A percentile compares a stretch with the other conserved stretches of the same genome.
These are phyloP conservation scores for Apis laboriosa DNA, from an alignment of 1,140 invertebrate species.

Conservation along the genomic window DNA sequence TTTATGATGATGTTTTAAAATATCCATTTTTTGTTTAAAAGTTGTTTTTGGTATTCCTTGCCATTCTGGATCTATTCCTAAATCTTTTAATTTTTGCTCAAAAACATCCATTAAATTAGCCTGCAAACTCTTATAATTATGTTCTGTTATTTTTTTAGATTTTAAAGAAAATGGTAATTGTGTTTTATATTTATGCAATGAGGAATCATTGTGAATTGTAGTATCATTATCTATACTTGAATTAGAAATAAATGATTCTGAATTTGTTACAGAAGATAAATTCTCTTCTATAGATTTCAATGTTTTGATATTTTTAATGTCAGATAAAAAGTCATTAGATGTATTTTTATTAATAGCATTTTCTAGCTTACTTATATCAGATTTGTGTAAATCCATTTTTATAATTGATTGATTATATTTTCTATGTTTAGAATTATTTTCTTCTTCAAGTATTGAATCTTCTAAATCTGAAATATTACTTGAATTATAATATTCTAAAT, in stretches of 20 bases:
- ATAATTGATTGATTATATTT: neutral
- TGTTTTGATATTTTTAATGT: slow-evolving; percentile 10
- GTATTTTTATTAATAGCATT: neutral
- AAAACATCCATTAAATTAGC: slow-evolving; percentile 55
- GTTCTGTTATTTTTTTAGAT: neutral
- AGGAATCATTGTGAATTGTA: slow-evolving; percentile 18
- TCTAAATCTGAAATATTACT: slow-evolving; percentile 16
- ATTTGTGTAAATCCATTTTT: neutral
- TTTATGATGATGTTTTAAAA: slow-evolving; percentile 81
- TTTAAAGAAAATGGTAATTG: neutral
- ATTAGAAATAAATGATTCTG: slow-evolving; percentile 33
- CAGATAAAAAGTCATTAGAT: neutral
- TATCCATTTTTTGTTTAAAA: slow-evolving; percentile 80
- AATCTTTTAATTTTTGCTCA: slow-evolving; percentile 76
- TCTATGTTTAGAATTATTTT: neutral
- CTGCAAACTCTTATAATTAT: neutral
- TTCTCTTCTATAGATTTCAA: slow-evolving; percentile 12
- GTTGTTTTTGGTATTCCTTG: slow-evolving; percentile 79
- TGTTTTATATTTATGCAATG: slow-evolving; percentile 14
- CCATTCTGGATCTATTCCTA: slow-evolving; percentile 83
- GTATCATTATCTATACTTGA: slow-evolving; percentile 35
- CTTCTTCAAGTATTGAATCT: neutral
- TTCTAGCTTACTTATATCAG: neutral
- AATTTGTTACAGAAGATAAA: slow-evolving; percentile 34
- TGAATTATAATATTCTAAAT: neutral